phyloP scores from a whole-genome alignment of 1,140 invertebrate species.

The Papilio polyxenes region DNA sequence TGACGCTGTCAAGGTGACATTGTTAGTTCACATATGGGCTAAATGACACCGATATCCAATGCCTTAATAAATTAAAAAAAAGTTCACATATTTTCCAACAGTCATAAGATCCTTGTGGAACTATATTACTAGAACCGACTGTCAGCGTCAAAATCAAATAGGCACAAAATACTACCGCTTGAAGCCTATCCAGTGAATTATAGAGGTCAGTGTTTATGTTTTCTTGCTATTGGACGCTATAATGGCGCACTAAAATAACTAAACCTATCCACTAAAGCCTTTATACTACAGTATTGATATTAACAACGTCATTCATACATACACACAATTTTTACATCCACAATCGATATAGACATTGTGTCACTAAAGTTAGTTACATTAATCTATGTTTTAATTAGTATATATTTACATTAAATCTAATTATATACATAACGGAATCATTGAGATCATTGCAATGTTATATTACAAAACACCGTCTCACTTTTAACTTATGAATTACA shows the following conservation, averaged over 20 bases:
- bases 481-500: constrained; percentile 58
- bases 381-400: constrained; percentile 49
- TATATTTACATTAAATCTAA: constrained; percentile 65
- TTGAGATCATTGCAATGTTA: constrained; percentile 78
- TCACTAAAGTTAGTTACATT: constrained; percentile 55
- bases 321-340: constrained; percentile 36
- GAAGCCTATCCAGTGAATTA: no score
- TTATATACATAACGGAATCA: constrained; percentile 80
- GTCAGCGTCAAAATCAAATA: no score
- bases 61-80: no score
- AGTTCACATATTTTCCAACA: no score
- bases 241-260: constrained; percentile 57
- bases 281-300: constrained; percentile 32
- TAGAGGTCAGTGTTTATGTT: constrained; percentile 47
- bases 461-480: constrained; percentile 64
- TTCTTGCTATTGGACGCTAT: constrained; percentile 76
- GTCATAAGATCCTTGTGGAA: no score
- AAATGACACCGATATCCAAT: no score
- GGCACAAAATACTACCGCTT: no score
- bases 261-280: constrained; percentile 33
- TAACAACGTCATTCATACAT: not conserved
- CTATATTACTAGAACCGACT: no score
- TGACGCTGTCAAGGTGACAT: no score
- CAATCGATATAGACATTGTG: constrained; percentile 47
- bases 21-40: no score